Conservation (phyloP, 1,140 invertebrate species). For the Papilio aristodemus region DNA sequence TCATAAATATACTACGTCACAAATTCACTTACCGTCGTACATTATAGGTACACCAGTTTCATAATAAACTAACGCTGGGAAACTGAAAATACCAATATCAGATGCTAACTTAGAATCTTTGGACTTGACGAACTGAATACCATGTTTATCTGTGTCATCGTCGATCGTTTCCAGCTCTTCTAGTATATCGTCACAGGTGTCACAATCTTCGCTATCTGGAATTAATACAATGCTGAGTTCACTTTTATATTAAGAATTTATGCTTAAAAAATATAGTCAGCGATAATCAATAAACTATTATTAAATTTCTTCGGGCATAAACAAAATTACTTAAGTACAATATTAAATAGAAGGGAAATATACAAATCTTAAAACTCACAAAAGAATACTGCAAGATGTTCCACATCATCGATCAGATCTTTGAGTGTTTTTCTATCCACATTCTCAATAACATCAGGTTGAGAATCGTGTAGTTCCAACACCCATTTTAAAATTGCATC, state of each 20-base stretch:
- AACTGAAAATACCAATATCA: conserved; percentile 94
- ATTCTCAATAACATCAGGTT: conserved; percentile 94
- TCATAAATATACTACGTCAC: conserved; percentile 5
- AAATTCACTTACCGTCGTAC: conserved; percentile 91
- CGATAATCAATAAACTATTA: too few species aligned
- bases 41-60: conserved; percentile 96
- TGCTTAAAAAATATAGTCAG: not conserved
- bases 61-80: conserved; percentile 94
- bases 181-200: conserved; percentile 90
- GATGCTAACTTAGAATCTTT: conserved; percentile 94
- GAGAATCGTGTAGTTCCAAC: conserved; percentile 89
- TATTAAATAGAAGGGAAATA: conserved; percentile 24
- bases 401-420: conserved; percentile 93
- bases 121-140: conserved; percentile 96
- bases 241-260: not conserved
- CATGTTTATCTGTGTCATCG: conserved; percentile 94
- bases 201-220: conserved; percentile 91
- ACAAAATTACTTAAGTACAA: conserved; percentile 24
- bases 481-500: conserved; percentile 95
- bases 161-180: conserved; percentile 96
- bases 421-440: conserved; percentile 95
- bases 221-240: too few species aligned
- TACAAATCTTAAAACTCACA: conserved; percentile 86
- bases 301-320: too few species aligned
- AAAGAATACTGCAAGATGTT: conserved; percentile 95